These are phyloP conservation scores for Enhydra lutris DNA, from an alignment of 2,113 vertebrate genomes.

Conservation along the genomic window DNA sequence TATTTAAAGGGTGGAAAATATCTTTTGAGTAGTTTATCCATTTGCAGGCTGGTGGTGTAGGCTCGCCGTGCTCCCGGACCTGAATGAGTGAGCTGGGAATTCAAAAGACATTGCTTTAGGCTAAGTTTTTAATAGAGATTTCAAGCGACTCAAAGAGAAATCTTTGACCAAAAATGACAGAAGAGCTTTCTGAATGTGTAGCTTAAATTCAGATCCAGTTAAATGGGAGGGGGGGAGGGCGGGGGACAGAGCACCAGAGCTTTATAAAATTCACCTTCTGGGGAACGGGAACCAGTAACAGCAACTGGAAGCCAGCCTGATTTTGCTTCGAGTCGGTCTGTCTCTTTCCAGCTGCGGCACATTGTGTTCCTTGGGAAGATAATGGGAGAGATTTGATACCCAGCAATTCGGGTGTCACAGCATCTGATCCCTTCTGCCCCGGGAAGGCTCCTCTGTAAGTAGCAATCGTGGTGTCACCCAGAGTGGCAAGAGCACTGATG, in stretches of 20 bases:
- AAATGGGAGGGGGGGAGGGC: not conserved
- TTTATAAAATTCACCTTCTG: conserved; percentile 16
- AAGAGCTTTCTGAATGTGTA: conserved; percentile 65
- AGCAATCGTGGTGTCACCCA: conserved; percentile 24
- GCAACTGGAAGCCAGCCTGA: conserved; percentile 42
- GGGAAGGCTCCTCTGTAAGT: conserved; percentile 27
- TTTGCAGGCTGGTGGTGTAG: conserved; percentile 72
- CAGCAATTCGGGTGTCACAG: conserved; percentile 68
- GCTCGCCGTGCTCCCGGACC: conserved; percentile 12
- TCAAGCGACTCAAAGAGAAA: conserved; percentile 57
- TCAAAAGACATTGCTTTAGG: conserved; percentile 80
- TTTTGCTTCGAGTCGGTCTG: conserved; percentile 62
- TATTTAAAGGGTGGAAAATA: conserved; percentile 68
- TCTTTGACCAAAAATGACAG: conserved; percentile 73
- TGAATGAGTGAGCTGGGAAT: conserved; percentile 71
- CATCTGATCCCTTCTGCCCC: conserved; percentile 35
- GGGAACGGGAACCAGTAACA: not conserved
- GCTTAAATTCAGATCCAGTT: conserved; percentile 51
- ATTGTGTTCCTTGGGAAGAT: conserved; percentile 62
- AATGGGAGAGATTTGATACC: conserved; percentile 67
- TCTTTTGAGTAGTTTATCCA: conserved; percentile 82
- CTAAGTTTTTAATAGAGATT: conserved; percentile 76
- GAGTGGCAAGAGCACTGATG: not conserved
- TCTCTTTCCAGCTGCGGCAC: conserved; percentile 66
- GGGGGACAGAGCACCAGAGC: not conserved